Conservation (phyloP, 2,888 invertebrate genomes). For the Protophormia terraenovae region DNA sequence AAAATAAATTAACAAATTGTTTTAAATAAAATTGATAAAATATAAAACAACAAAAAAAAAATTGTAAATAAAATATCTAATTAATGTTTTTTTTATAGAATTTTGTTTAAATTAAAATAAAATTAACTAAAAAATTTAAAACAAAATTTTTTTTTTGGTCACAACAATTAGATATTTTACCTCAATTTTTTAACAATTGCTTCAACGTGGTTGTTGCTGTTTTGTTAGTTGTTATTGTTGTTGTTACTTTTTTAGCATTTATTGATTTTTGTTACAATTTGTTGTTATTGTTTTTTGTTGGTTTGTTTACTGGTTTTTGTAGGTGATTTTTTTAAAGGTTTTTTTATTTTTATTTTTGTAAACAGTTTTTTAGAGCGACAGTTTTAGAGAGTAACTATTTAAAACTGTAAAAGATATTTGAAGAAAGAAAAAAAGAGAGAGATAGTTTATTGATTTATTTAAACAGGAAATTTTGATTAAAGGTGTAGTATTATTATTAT, state of each 20-base stretch:
- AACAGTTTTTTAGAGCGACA: neutral
- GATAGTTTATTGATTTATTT: slow-evolving; percentile 5
- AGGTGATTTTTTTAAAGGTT: neutral
- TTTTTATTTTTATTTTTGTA: neutral
- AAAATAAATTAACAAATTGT: neutral
- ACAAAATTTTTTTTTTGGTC: slow-evolving; percentile 49
- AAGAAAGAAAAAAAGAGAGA: neutral
- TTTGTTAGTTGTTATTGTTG: slow-evolving; percentile 24
- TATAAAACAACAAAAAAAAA: slow-evolving; percentile 16
- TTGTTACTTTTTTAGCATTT: slow-evolving; percentile 23
- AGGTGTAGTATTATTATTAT: no score
- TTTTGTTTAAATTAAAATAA: slow-evolving; percentile 13
- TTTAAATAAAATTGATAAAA: neutral
- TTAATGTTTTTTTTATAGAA: slow-evolving; percentile 51
- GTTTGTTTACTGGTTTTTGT: neutral
- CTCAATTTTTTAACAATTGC: slow-evolving; percentile 73
- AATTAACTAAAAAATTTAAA: slow-evolving; percentile 62
- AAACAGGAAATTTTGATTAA: slow-evolving; percentile 21
- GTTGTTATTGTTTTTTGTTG: slow-evolving; percentile 5
- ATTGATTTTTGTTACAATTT: neutral
- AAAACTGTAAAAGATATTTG: neutral
- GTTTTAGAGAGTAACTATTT: no score
- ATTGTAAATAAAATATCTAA: slow-evolving; percentile 67
- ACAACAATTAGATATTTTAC: slow-evolving; percentile 77
- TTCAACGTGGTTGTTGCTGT: slow-evolving; percentile 67